These are phyloP conservation scores for Podiceps cristatus DNA, from an alignment of 2,113 vertebrate species.

Conservation along the genomic window DNA sequence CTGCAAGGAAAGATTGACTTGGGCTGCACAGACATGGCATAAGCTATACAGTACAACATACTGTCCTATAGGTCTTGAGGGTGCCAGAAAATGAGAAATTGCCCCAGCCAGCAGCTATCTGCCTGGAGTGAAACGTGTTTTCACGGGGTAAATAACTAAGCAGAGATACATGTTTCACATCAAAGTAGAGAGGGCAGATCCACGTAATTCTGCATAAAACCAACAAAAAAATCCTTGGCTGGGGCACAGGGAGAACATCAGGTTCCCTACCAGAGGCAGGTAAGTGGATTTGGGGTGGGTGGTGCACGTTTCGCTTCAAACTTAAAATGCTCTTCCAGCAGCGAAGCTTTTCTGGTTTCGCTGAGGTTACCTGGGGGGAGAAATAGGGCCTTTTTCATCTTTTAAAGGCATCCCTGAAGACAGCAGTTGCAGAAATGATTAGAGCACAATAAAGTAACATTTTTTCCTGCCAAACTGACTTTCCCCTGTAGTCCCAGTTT, in stretches of 20 bases:
- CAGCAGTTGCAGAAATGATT: not conserved
- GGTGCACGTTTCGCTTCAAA: not conserved
- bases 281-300: not conserved
- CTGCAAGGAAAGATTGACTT: not conserved
- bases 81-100: not conserved
- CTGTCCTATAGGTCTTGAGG: not conserved
- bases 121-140: not conserved
- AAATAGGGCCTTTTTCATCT: not conserved
- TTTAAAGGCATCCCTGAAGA: not conserved
- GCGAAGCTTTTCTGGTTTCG: not conserved
- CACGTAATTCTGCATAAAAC: not conserved
- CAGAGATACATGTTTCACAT: not conserved
- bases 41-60: not conserved
- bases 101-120: not conserved
- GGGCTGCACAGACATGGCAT: not conserved
- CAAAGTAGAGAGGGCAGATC: not conserved
- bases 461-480: not conserved
- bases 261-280: not conserved
- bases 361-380: not conserved
- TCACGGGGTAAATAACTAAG: not conserved
- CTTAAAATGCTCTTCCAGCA: not conserved
- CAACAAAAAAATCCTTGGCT: not conserved
- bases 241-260: not conserved
- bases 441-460: not conserved
- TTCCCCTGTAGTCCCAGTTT: not conserved